Percentiles rank a stretch among this genome's conserved stretches.
phyloP scores from a whole-genome alignment of 1,140 invertebrate species.

The Atta colombica region DNA sequence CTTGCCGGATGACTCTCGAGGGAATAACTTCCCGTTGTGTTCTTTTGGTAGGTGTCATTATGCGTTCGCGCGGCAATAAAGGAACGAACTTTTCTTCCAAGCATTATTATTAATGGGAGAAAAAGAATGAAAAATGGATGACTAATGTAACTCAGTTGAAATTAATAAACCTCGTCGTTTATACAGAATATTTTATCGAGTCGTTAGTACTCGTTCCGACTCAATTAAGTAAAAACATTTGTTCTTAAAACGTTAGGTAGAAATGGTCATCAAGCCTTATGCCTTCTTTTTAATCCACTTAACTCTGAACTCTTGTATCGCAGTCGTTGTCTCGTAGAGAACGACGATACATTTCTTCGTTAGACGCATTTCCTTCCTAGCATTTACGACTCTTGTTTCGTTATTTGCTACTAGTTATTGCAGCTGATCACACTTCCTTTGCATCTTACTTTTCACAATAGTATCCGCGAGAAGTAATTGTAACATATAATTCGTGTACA shows the following conservation, averaged over 20 bases:
- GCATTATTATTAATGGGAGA: background rate
- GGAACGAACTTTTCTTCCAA: conserved; percentile 8
- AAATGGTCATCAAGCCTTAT: conserved; percentile 16
- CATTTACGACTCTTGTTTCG: conserved; percentile 9
- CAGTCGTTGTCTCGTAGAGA: background rate
- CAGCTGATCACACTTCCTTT: background rate
- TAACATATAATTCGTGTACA: background rate
- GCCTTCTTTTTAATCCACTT: conserved; percentile 31
- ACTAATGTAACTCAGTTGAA: conserved; percentile 14
- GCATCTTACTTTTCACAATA: conserved; percentile 18
- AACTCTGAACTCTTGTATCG: background rate
- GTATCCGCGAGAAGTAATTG: background rate
- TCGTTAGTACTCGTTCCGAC: background rate
- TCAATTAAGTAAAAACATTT: background rate
- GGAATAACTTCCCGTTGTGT: conserved; percentile 44
- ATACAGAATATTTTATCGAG: background rate
- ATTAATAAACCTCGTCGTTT: background rate
- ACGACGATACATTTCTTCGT: conserved; percentile 32
- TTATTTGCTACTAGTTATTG: conserved; percentile 7
- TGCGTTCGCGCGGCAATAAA: conserved; percentile 13
- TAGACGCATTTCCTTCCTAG: background rate
- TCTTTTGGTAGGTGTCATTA: conserved; percentile 51
- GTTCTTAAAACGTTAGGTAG: background rate
- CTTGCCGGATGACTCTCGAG: conserved; percentile 38
- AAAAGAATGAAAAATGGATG: conserved; percentile 3